Conservation (phyloP, 2,113 vertebrate species). For the Anarhynchus alexandrinus region DNA sequence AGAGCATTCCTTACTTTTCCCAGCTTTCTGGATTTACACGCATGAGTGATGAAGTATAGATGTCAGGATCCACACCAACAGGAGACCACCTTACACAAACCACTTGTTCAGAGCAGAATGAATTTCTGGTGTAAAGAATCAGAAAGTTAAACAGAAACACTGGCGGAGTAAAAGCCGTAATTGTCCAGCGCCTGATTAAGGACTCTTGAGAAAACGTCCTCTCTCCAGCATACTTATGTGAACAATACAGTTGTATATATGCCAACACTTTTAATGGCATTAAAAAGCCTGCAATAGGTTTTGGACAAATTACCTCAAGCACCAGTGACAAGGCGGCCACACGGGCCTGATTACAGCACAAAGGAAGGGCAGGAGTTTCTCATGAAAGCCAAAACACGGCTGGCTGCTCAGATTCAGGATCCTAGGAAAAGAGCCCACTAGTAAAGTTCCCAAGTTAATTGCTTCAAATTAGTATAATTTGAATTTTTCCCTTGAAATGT, state of each 20-base stretch:
- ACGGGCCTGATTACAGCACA: not conserved
- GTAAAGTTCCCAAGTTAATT: not conserved
- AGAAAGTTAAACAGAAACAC: not conserved
- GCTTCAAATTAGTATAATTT: not conserved
- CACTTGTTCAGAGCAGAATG: not conserved
- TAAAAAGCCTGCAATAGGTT: not conserved
- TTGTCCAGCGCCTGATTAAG: not conserved
- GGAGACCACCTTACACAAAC: not conserved
- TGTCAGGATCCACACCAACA: not conserved
- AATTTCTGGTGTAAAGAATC: not conserved
- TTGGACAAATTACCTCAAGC: constrained; percentile 18
- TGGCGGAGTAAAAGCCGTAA: accelerated
- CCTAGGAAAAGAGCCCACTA: not conserved
- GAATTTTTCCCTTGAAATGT: not conserved
- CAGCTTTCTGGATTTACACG: not conserved
- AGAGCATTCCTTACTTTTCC: not conserved
- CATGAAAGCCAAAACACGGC: not conserved
- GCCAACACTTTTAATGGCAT: not conserved
- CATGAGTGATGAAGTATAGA: not conserved
- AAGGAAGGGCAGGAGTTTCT: not conserved
- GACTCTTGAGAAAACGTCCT: not conserved
- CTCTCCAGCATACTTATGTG: not conserved
- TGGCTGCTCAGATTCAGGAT: not conserved
- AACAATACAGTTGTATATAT: not conserved
- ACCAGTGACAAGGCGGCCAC: not conserved